phyloP scores from a whole-genome alignment of 2,797 vertebrate species.

The Nannoperca australis region DNA sequence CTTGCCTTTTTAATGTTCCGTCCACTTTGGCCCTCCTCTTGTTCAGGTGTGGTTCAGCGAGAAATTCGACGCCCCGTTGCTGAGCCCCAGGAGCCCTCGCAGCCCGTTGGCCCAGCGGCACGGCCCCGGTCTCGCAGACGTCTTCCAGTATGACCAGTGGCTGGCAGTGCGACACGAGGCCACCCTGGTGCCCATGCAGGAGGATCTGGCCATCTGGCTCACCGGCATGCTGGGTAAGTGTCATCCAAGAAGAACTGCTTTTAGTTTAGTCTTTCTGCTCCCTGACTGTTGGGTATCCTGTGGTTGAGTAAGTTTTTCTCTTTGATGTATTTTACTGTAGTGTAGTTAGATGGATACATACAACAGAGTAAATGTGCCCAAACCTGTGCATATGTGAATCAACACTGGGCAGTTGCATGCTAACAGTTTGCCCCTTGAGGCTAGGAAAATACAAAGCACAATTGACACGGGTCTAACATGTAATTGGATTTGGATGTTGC shows the following conservation, averaged over 20 bases:
- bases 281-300: neutral
- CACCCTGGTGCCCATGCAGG: conserved; percentile 95
- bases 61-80: conserved; percentile 85
- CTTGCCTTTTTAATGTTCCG: neutral
- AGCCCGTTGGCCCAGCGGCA: conserved; percentile 89
- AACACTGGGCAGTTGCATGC: conserved; percentile 9
- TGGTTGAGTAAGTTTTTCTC: neutral
- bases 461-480: conserved; percentile 46
- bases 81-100: conserved; percentile 87
- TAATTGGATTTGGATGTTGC: conserved; percentile 68
- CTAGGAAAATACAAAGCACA: conserved; percentile 48
- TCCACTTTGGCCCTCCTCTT: neutral
- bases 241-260: neutral
- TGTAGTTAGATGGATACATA: neutral
- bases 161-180: conserved; percentile 94
- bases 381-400: conserved; percentile 12
- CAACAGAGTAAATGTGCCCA: neutral
- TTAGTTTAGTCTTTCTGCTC: neutral
- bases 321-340: neutral
- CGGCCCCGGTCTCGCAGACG: conserved; percentile 93
- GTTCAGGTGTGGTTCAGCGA: conserved; percentile 93
- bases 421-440: conserved; percentile 31
- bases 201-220: conserved; percentile 97
- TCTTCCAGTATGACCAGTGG: conserved; percentile 97
- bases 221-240: conserved; percentile 91